A percentile compares a stretch with the other conserved stretches of the same genome.
These are phyloP conservation scores for Bathynomus jamesi DNA, from an alignment of 1,140 invertebrate genomes.

Conservation along the genomic window DNA sequence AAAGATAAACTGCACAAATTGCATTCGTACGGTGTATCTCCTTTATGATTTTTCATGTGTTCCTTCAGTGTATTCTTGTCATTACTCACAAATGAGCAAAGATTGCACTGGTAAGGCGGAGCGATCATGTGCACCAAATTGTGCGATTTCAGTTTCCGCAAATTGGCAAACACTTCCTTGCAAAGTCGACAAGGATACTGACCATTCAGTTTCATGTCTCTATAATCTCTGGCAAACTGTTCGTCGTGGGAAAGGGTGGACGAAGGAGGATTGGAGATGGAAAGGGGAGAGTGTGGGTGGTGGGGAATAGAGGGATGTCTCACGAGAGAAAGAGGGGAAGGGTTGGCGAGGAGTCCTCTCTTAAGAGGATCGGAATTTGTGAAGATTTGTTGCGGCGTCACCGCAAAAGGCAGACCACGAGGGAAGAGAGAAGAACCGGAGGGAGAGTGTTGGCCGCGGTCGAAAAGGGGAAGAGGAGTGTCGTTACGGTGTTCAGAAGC, in stretches of 20 bases:
- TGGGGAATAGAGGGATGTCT: neutral
- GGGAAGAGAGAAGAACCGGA: neutral
- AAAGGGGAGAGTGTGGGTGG: neutral
- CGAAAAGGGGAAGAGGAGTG: no score
- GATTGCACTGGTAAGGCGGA: slow-evolving; percentile 72
- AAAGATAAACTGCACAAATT: slow-evolving; percentile 89
- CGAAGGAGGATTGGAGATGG: neutral
- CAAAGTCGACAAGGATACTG: slow-evolving; percentile 84
- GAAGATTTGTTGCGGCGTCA: no score
- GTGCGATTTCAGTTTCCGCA: slow-evolving; percentile 82
- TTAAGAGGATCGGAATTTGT: neutral
- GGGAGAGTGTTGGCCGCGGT: neutral
- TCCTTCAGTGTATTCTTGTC: slow-evolving; percentile 83
- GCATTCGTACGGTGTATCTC: slow-evolving; percentile 89
- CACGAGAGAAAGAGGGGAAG: neutral
- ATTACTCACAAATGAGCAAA: slow-evolving; percentile 79
- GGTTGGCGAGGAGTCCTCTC: neutral
- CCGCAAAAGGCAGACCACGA: neutral
- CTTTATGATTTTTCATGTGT: slow-evolving; percentile 87
- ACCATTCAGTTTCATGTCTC: slow-evolving; percentile 74
- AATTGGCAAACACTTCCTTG: slow-evolving; percentile 70
- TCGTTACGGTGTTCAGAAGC: no score
- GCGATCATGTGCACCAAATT: slow-evolving; percentile 55
- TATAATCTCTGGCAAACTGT: slow-evolving; percentile 38
- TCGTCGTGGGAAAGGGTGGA: slow-evolving; percentile 24